Evolutionary conservation across 2,113 vertebrate genomes (phyloP).

Genomic region (Burhinus oedicnemus): DNA sequence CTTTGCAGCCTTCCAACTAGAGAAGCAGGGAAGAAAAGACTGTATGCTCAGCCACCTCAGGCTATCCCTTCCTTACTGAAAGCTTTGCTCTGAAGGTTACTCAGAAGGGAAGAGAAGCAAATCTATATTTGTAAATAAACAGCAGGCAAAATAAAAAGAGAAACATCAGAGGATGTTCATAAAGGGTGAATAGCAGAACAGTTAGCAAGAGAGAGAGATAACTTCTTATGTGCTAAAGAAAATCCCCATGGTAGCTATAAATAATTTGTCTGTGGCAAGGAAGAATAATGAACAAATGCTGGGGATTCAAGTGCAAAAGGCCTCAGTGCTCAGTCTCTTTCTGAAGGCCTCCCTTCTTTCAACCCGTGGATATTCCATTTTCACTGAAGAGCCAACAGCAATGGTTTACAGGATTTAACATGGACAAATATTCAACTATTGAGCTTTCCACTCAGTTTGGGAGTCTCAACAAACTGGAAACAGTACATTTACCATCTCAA

Average conservation of each 20-base stretch:
- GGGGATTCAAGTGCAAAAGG: neutral
- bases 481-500: neutral
- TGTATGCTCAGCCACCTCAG: neutral
- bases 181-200: neutral
- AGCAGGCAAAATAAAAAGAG: neutral
- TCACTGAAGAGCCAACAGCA: neutral
- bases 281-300: neutral
- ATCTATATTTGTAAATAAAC: slow-evolving; percentile 36
- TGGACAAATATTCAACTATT: neutral
- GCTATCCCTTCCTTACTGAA: neutral
- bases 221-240: neutral
- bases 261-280: neutral
- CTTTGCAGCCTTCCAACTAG: neutral
- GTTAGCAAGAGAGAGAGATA: neutral
- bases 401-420: neutral
- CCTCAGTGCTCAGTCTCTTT: neutral
- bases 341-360: neutral
- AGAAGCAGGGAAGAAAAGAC: neutral
- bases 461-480: neutral
- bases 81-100: neutral
- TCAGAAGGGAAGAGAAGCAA: neutral
- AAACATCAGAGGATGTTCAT: neutral
- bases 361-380: neutral
- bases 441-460: neutral
- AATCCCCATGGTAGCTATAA: neutral